Evolutionary conservation across 1,140 invertebrate genomes (phyloP).

Genomic region (Hycleus cichorii): DNA sequence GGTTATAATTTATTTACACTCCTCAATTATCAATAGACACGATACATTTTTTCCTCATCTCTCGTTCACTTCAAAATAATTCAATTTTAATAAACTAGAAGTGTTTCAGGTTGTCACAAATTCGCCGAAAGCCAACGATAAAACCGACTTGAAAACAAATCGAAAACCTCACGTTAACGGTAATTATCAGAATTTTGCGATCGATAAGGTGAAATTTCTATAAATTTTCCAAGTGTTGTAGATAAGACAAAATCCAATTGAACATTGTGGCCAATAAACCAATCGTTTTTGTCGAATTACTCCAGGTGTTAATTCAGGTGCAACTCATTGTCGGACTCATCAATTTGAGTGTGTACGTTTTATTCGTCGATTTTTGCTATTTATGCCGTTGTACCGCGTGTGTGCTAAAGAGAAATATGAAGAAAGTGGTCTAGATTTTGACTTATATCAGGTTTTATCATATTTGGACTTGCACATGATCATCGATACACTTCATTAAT

Average conservation of each 20-base stretch:
- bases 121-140: no score
- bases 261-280: slow-evolving; percentile 6
- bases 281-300: slow-evolving; percentile 1
- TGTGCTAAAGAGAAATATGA: neutral
- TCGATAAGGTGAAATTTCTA: no score
- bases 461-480: neutral
- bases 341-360: neutral
- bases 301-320: neutral
- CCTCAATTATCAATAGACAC: no score
- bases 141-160: no score
- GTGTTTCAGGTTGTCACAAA: no score
- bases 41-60: no score
- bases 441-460: neutral
- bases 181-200: no score
- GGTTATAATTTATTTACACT: no score
- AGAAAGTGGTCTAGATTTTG: neutral
- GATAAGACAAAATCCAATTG: neutral
- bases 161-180: no score
- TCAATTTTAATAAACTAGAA: no score
- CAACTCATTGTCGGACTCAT: no score
- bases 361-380: neutral
- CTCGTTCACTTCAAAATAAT: no score
- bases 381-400: neutral
- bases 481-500: neutral
- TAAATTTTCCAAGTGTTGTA: neutral